These are phyloP conservation scores for Micromussa lordhowensis DNA, from an alignment of 92 coral and sea anemone species.

Conservation along the genomic window DNA sequence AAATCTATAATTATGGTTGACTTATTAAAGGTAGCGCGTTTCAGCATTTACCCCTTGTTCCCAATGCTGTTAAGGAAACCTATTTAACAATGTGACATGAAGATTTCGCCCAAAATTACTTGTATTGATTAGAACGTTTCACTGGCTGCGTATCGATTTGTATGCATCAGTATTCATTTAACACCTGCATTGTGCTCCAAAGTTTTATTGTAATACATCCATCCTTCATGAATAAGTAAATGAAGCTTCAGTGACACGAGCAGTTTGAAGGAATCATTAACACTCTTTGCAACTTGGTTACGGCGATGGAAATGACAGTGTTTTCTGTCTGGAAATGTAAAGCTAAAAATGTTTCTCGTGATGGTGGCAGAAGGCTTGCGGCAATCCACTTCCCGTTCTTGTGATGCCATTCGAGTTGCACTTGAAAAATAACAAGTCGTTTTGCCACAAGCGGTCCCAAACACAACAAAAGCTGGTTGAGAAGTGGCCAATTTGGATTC, in stretches of 20 bases:
- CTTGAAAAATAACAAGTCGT: neutral
- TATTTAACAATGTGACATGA: neutral
- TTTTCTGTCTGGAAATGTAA: neutral
- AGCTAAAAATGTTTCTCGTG: neutral
- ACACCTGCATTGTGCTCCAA: slow-evolving; percentile 3
- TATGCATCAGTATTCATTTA: neutral
- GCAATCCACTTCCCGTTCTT: neutral
- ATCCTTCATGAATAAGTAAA: slow-evolving; percentile 41
- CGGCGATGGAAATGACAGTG: neutral
- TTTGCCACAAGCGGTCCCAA: slow-evolving; percentile 11
- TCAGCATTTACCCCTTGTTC: neutral
- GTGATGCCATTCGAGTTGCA: neutral
- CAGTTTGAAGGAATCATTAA: slow-evolving; percentile 9
- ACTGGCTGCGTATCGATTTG: neutral
- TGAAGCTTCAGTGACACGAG: neutral
- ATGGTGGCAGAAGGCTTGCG: neutral
- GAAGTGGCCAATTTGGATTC: neutral
- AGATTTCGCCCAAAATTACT: neutral
- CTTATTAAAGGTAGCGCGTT: neutral
- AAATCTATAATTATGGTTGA: neutral
- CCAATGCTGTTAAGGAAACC: neutral
- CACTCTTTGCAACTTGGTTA: neutral
- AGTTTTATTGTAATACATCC: slow-evolving; percentile 7
- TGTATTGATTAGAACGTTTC: neutral
- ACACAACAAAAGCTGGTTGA: neutral